Base-by-base conservation (phyloP, 2,888 invertebrate species). In the Bombylius discolor region DNA sequence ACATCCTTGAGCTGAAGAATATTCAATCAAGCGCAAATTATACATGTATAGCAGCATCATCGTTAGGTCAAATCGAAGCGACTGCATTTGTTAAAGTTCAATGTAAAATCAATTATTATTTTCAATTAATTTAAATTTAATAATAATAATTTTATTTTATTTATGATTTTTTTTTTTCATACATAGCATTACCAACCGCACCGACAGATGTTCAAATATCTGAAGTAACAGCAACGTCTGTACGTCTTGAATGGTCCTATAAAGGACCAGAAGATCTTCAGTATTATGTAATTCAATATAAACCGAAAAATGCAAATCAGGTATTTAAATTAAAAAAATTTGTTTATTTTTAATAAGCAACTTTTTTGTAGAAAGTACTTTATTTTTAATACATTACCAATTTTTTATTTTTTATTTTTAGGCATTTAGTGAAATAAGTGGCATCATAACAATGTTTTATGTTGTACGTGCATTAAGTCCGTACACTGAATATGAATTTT, bases 281-380 rank as follows among this genome's bases (percentile, higher is more conserved):
- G 67, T 95, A 95, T 73, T 98, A 95, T 77, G 90, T 95, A 63
- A 91, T 98, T 67, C 93, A 94, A 75, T 96, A 95, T 80, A 95
- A 95, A 73, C 93, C 93, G 49, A 94, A 93, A 78, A 89, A 88
- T 74, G 90, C 92, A 55, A 89, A 90, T 74, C 82, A 82, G 77
- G 81, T 80, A 23, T 23, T 23, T 23, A 23, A 23, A 68, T 64
- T 44, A 55, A 42, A 56, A 49, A 31, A 42, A 31, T 23, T 31
- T n/a, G 13, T 49, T 50, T 57, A 51, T 51, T 51, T 36, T 36
- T 36, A 23, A 6, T 44, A 23, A 44, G n/a, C 23, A 14, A 51
- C 31, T 23, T 49, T 4, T 8, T 11, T 13, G 4, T 34, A 49
- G 36, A 33, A 36, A 5, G 11, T 23, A 23, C 23, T 23, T 23